These are phyloP conservation scores for Saccopteryx bilineata DNA, from an alignment of 2,113 vertebrate genomes.

Conservation along the genomic window DNA sequence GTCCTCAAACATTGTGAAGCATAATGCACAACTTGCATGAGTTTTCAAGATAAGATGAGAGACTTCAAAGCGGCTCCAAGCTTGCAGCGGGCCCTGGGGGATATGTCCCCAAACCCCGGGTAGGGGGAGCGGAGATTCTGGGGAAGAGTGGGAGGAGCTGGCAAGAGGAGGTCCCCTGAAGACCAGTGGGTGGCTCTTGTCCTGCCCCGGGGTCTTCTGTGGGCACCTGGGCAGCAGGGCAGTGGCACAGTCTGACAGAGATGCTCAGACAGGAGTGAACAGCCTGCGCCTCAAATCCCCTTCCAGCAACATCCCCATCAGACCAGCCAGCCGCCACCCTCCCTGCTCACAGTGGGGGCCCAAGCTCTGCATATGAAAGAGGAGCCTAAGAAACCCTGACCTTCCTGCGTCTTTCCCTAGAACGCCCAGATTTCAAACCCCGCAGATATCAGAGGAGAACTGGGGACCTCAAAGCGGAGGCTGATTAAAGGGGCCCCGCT, in stretches of 20 bases:
- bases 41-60: constrained; percentile 43
- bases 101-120: not conserved
- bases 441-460: constrained; percentile 68
- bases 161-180: not conserved
- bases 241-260: not conserved
- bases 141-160: not conserved
- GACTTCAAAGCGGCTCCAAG: constrained; percentile 22
- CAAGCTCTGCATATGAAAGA: constrained; percentile 49
- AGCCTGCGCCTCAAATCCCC: not conserved
- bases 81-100: not conserved
- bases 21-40: not conserved
- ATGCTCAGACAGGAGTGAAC: not conserved
- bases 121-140: accelerated
- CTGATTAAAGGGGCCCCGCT: constrained; percentile 76
- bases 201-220: not conserved
- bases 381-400: constrained; percentile 71
- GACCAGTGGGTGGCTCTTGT: not conserved
- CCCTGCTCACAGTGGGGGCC: constrained; percentile 42
- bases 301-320: not conserved
- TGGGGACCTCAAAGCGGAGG: constrained; percentile 65
- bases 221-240: not conserved
- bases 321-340: not conserved
- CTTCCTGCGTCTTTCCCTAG: constrained; percentile 72
- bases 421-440: constrained; percentile 77
- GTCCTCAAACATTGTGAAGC: accelerated